These are phyloP conservation scores for Aspidiotus rigidus DNA, from an alignment of 2,888 invertebrate genomes.

Conservation along the genomic window DNA sequence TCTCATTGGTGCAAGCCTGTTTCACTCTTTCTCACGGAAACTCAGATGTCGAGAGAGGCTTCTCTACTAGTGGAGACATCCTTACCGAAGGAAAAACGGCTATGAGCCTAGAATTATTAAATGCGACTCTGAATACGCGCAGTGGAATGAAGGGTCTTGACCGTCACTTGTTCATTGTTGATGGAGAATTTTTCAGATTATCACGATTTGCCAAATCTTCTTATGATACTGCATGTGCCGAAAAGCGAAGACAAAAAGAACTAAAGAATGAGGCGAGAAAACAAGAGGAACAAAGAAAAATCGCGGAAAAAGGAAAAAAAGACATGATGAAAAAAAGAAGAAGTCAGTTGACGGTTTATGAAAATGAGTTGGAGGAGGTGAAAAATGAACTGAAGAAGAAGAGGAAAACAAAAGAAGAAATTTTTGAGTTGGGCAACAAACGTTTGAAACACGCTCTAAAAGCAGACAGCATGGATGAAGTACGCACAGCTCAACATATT, in stretches of 20 bases:
- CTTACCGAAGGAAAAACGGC: too few species aligned
- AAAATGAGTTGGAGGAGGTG: neutral
- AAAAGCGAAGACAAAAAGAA: neutral
- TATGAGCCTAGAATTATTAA: too few species aligned
- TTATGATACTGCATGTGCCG: neutral
- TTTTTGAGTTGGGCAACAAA: neutral
- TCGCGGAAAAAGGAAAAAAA: neutral
- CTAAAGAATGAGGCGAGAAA: neutral
- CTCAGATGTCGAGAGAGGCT: too few species aligned
- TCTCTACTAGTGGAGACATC: too few species aligned
- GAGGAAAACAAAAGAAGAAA: neutral
- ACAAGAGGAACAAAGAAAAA: neutral
- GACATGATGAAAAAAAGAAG: too few species aligned
- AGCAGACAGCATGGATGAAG: neutral
- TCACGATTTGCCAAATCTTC: neutral
- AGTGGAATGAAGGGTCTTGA: neutral
- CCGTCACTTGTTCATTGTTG: constrained; percentile 1
- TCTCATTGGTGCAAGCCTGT: too few species aligned
- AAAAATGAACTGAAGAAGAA: neutral
- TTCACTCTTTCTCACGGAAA: too few species aligned
- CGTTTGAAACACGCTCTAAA: neutral
- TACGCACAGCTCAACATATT: neutral
- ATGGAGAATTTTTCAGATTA: neutral
- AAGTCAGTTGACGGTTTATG: neutral
- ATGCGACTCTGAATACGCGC: too few species aligned